These are phyloP conservation scores for Pollicipes pollicipes DNA, from an alignment of 1,140 invertebrate genomes.

Conservation along the genomic window DNA sequence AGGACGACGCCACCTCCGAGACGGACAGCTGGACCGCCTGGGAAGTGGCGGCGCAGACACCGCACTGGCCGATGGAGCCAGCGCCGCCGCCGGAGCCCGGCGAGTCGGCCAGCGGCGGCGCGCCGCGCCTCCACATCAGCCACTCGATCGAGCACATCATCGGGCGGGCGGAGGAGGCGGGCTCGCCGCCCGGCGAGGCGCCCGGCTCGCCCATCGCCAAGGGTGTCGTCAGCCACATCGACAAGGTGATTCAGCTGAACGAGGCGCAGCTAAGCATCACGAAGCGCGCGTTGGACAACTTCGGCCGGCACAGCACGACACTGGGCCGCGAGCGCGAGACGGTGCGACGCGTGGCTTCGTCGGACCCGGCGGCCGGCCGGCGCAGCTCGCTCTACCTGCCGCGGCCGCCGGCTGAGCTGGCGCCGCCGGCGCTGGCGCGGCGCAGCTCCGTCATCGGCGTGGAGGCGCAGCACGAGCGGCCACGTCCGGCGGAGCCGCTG, in stretches of 20 bases:
- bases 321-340: background rate
- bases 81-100: no score
- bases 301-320: background rate
- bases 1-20: constrained; percentile 7
- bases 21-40: constrained; percentile 4
- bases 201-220: constrained; percentile 7
- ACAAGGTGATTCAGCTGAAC: constrained; percentile 11
- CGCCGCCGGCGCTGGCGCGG: no score
- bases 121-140: background rate
- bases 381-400: no score
- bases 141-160: constrained; percentile 2
- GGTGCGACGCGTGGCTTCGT: background rate
- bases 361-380: no score
- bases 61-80: no score
- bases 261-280: background rate
- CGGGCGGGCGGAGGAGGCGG: background rate
- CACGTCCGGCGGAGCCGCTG: no score
- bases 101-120: no score
- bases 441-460: no score
- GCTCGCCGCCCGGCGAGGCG: background rate
- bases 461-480: no score
- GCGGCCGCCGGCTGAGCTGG: no score
- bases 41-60: no score
- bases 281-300: background rate
- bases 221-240: constrained; percentile 7